Base-by-base conservation (phyloP, 2,113 vertebrate species). In the Gymnocephalus cernua region DNA sequence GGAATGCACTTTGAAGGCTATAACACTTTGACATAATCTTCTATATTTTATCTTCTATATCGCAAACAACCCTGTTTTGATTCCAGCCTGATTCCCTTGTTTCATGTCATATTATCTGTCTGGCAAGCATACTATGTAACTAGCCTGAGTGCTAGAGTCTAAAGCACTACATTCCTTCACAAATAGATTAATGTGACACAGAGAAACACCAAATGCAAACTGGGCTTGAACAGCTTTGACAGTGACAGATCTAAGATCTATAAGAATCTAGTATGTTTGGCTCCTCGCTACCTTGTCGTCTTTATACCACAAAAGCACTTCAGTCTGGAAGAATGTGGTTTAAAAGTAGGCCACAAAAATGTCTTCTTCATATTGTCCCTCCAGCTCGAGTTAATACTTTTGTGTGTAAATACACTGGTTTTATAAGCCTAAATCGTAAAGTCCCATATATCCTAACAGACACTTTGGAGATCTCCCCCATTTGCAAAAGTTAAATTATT, bases 221-320 rank as follows among this genome's bases (percentile, higher is more conserved):
- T n/a, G 50, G 44, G 21, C 13, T 54, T 45, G 5, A 70, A 57
- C 41, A 56, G 65, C 58, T 77, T 23, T 62, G 35, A 48, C 57
- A 56, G n/a, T 69, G 70, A 68, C 63, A 48, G 63, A 74, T 64
- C 47, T 11, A 15, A 67, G 35, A 48, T 53, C 56, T 63, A 14
- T n/a, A 35, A 23, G 15, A 54, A 18, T 64, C 11, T 6, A n/a
- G 32, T 51, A 23, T 10, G 27, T 21, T 57, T 19, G 38, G 3
- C 23, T 57, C 19, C 29, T 23, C 5, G 18, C 54, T 59, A 27
- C 25, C 12, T 48, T 63, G 41, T 19, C 65, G 25, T 13, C 29
- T 65, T 50, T 35, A 35, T 9, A 15, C 14, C 16, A 62, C n/a
- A 45, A 72, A 53, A 51, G 5, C 35, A 23, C 35, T 54, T 77